Conservation (phyloP, 1,140 invertebrate genomes). For the Philotrypesis tridentata region DNA sequence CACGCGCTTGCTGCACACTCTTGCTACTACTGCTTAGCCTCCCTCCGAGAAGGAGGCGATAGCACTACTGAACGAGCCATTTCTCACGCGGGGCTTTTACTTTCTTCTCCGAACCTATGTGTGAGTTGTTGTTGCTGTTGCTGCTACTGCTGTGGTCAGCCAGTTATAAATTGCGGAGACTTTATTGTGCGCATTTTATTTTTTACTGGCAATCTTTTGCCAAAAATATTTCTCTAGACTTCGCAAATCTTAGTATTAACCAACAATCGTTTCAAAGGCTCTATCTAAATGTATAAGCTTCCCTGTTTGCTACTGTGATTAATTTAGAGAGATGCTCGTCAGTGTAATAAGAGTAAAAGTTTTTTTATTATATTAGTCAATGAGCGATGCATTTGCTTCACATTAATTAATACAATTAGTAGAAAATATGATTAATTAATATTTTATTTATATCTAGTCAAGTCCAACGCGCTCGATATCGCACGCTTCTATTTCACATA, state of each 20-base stretch:
- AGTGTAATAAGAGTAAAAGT: neutral
- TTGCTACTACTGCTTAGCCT: neutral
- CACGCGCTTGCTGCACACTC: conserved; percentile 26
- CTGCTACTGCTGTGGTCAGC: neutral
- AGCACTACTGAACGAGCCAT: conserved; percentile 15
- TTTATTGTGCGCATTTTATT: neutral
- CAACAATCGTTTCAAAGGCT: neutral
- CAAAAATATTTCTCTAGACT: neutral
- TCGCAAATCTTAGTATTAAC: neutral
- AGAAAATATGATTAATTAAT: too few species aligned
- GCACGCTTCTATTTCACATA: too few species aligned
- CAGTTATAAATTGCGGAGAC: neutral
- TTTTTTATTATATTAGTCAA: neutral
- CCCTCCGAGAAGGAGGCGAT: neutral
- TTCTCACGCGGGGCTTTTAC: conserved; percentile 17
- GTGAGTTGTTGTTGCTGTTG: neutral
- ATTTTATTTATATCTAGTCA: too few species aligned
- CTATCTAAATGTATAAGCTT: neutral
- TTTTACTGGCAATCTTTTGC: neutral
- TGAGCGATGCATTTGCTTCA: neutral
- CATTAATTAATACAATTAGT: too few species aligned
- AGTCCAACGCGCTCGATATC: too few species aligned
- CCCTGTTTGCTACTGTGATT: neutral
- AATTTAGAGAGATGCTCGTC: neutral
- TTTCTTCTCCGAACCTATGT: neutral